Evolutionary conservation across 1,140 invertebrate species (phyloP).

Genomic region (Coptotermes formosanus): DNA sequence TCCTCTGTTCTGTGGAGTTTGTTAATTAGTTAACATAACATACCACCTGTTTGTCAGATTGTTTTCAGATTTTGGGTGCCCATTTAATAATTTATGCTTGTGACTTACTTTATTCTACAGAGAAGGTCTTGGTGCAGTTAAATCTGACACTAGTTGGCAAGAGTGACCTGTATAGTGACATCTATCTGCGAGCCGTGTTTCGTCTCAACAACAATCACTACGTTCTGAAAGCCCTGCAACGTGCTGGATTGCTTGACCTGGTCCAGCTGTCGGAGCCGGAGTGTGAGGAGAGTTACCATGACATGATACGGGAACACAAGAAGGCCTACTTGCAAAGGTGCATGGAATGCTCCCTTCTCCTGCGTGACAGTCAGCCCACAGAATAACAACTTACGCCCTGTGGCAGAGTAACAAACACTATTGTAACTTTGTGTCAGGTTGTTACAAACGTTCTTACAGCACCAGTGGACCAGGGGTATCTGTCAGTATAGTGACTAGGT

Average conservation of each 20-base stretch:
- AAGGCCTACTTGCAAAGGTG: slow-evolving; percentile 74
- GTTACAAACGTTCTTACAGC: too few relatives aligned
- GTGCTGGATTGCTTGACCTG: slow-evolving; percentile 78
- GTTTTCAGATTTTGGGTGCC: too few relatives aligned
- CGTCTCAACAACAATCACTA: slow-evolving; percentile 92
- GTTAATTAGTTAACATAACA: too few relatives aligned
- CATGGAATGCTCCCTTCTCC: not conserved
- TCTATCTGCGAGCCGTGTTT: slow-evolving; percentile 80
- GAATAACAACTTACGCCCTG: too few relatives aligned
- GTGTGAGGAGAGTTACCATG: slow-evolving; percentile 62
- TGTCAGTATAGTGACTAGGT: too few relatives aligned
- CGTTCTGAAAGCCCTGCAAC: slow-evolving; percentile 82
- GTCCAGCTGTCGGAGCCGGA: slow-evolving; percentile 76
- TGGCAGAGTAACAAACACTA: too few relatives aligned
- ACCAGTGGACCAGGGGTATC: too few relatives aligned
- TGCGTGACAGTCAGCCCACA: too few relatives aligned
- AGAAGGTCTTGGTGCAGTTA: slow-evolving; percentile 81
- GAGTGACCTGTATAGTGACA: slow-evolving; percentile 81
- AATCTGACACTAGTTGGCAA: slow-evolving; percentile 81
- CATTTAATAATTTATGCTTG: too few relatives aligned
- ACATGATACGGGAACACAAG: slow-evolving; percentile 73
- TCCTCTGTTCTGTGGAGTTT: too few relatives aligned
- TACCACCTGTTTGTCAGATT: too few relatives aligned
- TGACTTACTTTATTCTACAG: slow-evolving; percentile 47
- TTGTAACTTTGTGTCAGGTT: too few relatives aligned